These are phyloP conservation scores for Andrena hattorfiana DNA, from an alignment of 2,888 invertebrate species.

Conservation along the genomic window DNA sequence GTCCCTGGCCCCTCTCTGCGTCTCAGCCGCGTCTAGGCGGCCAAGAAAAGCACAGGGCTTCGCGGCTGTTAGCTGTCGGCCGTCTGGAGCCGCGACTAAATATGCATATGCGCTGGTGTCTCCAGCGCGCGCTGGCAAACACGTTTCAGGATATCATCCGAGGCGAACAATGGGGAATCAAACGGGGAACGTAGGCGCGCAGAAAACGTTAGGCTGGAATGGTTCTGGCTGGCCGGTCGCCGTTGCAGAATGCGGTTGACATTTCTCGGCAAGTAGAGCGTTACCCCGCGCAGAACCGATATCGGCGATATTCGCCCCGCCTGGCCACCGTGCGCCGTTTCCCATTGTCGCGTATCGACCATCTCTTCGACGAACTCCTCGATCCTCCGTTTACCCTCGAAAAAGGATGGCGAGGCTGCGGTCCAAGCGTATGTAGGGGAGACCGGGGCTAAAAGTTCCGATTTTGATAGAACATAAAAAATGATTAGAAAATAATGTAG, in stretches of 20 bases:
- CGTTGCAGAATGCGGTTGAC: constrained; percentile 72
- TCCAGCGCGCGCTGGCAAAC: constrained; percentile 29
- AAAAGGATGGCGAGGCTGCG: too few species aligned
- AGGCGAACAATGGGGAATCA: constrained; percentile 68
- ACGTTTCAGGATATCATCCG: constrained; percentile 65
- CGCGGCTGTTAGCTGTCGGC: constrained; percentile 48
- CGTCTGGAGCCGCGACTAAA: constrained; percentile 38
- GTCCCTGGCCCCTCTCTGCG: not conserved
- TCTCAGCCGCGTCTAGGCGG: not conserved
- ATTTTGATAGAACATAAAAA: too few species aligned
- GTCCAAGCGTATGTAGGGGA: too few species aligned
- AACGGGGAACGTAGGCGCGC: constrained; percentile 67
- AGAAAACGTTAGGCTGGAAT: constrained; percentile 55
- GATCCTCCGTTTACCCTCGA: not conserved
- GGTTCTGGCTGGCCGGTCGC: constrained; percentile 61
- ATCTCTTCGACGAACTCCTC: not conserved
- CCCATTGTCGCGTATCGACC: constrained; percentile 11
- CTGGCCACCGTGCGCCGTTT: constrained; percentile 18
- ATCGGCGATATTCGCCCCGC: constrained; percentile 50
- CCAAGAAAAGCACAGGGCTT: constrained; percentile 24
- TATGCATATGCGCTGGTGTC: constrained; percentile 53
- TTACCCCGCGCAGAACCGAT: constrained; percentile 59
- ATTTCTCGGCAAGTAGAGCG: constrained; percentile 76
- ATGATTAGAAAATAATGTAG: too few species aligned
- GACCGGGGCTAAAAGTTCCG: too few species aligned